phyloP scores from a whole-genome alignment of 2,113 vertebrate species.

The Tauraco erythrolophus region DNA sequence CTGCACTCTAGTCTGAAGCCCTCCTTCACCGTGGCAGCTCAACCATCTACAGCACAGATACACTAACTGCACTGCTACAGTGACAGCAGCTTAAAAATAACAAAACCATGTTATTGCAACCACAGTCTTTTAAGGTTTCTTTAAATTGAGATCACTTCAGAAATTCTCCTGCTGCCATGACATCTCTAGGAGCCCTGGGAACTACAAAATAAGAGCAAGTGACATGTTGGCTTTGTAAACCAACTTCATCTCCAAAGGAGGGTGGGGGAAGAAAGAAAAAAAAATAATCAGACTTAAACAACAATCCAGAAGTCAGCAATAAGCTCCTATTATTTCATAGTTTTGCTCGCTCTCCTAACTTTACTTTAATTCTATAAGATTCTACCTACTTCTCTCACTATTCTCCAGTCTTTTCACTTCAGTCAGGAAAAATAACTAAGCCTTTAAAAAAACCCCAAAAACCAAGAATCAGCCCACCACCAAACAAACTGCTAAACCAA shows the following conservation, averaged over 20 bases:
- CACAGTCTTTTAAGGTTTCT: neutral
- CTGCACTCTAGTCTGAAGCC: neutral
- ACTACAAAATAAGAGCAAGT: neutral
- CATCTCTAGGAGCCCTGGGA: neutral
- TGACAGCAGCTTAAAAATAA: neutral
- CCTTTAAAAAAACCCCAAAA: neutral
- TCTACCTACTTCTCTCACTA: neutral
- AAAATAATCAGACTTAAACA: neutral
- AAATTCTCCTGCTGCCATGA: neutral
- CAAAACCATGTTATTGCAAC: neutral
- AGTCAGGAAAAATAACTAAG: neutral
- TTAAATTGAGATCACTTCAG: neutral
- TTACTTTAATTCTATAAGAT: neutral
- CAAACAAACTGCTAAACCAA: neutral
- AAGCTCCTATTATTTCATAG: neutral
- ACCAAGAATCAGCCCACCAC: neutral
- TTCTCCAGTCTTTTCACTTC: neutral
- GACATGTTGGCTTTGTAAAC: neutral
- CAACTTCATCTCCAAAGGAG: neutral
- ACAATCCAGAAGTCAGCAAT: neutral
- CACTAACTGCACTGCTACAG: neutral
- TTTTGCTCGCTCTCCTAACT: neutral
- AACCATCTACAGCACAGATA: neutral
- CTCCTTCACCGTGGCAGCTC: neutral
- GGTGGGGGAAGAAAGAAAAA: rapidly evolving